Percentiles rank a stretch among this genome's conserved stretches.
Evolutionary conservation across 2,888 invertebrate genomes (phyloP).

Genomic region (Phytoseiulus persimilis): DNA sequence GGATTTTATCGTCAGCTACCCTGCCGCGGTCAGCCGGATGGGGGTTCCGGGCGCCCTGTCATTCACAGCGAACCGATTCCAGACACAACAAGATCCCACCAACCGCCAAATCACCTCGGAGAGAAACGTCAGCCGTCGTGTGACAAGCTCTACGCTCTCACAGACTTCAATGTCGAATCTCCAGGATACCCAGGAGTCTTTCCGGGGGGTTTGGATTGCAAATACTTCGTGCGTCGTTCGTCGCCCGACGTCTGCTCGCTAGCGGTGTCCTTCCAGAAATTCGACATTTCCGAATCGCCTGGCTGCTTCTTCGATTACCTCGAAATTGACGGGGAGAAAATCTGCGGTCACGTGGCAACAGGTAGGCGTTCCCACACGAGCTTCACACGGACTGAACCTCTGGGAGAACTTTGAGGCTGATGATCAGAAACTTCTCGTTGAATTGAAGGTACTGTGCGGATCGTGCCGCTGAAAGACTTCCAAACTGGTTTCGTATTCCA

Average conservation of each 20-base stretch:
- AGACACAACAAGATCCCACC: constrained; percentile 11
- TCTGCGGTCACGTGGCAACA: constrained; percentile 44
- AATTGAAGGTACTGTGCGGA: not conserved
- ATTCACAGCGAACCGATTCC: constrained; percentile 20
- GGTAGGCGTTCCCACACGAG: not conserved
- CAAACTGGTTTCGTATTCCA: constrained; percentile 33
- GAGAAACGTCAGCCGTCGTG: constrained; percentile 41
- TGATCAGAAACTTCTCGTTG: not conserved
- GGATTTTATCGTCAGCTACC: constrained; percentile 45
- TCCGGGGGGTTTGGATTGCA: constrained; percentile 43
- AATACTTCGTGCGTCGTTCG: constrained; percentile 44
- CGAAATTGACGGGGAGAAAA: constrained; percentile 45
- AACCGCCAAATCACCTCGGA: not conserved
- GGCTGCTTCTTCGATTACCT: constrained; percentile 46
- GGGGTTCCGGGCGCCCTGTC: constrained; percentile 14
- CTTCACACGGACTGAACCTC: no score
- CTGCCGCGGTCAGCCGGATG: constrained; percentile 43
- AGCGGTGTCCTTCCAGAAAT: constrained; percentile 44
- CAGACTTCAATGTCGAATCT: constrained; percentile 44
- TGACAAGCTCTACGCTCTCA: constrained; percentile 42
- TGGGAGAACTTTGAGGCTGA: no score
- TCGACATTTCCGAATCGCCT: constrained; percentile 45
- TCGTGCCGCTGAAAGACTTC: constrained; percentile 28
- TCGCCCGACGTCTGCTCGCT: constrained; percentile 45
- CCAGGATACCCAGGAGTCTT: constrained; percentile 45